A percentile compares a stretch with the other conserved stretches of the same genome.
phyloP scores from a whole-genome alignment of 2,113 vertebrate species.

The Mastomys natalensis region DNA sequence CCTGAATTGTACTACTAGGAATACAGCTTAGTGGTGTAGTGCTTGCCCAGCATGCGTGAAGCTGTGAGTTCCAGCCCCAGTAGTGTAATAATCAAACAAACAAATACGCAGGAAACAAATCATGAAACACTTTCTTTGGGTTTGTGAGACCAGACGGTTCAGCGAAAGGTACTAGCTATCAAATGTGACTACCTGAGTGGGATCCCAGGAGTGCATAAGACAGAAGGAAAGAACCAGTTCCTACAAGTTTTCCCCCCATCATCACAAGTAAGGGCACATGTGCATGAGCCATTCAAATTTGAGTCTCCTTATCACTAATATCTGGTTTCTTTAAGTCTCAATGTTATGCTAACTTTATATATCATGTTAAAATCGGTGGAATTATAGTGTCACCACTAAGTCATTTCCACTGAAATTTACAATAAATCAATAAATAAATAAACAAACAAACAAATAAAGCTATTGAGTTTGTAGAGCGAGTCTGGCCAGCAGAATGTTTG shows the following conservation, averaged over 20 bases:
- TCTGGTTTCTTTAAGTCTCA: constrained; percentile 34
- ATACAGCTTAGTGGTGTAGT: not conserved
- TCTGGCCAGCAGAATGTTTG: not conserved
- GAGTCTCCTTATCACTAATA: not conserved
- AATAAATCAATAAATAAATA: not conserved
- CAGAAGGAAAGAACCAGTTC: not conserved
- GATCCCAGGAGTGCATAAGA: no score
- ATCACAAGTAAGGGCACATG: not conserved
- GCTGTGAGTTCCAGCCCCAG: not conserved
- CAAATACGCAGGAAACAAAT: not conserved
- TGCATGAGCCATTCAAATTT: not conserved
- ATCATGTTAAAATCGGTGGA: not conserved
- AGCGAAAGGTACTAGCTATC: not conserved
- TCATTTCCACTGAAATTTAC: not conserved
- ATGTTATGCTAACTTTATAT: not conserved
- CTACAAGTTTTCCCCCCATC: not conserved
- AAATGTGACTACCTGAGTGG: not conserved
- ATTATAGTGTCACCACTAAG: not conserved
- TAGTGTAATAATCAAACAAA: not conserved
- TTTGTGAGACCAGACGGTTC: not conserved
- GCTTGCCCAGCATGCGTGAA: not conserved
- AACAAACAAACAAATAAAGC: not conserved
- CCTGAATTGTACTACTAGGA: not conserved
- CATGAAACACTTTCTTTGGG: not conserved
- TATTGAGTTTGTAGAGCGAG: not conserved